Conservation (phyloP, 2,113 vertebrate species). For the Peromyscus californicus region DNA sequence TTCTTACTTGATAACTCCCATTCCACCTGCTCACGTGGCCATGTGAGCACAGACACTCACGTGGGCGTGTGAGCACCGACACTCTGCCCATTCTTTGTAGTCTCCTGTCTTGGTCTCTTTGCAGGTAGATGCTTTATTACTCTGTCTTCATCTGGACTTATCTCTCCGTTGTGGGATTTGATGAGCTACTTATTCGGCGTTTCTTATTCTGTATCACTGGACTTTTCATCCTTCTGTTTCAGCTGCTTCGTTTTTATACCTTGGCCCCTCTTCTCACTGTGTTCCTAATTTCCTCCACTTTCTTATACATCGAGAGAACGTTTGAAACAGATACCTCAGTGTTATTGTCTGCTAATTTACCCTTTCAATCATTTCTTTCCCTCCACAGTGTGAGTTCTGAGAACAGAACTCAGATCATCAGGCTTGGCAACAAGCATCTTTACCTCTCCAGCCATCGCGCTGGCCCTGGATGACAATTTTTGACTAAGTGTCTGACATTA, state of each 20-base stretch:
- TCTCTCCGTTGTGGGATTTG: background rate
- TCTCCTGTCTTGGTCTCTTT: background rate
- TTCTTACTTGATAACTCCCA: background rate
- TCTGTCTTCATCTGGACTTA: background rate
- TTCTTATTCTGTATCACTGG: background rate
- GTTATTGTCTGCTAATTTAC: background rate
- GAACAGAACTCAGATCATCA: background rate
- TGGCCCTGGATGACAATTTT: background rate
- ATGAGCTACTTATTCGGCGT: background rate
- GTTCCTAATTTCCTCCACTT: conserved; percentile 22
- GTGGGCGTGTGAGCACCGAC: background rate
- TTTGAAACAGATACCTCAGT: background rate
- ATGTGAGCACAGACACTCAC: rapidly evolving
- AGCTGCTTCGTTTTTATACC: background rate
- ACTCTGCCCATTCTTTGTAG: background rate
- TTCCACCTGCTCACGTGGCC: background rate
- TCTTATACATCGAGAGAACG: background rate
- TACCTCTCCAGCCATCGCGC: background rate
- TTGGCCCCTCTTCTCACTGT: background rate
- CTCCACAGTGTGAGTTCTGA: background rate
- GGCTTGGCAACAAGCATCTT: background rate
- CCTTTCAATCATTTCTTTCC: background rate
- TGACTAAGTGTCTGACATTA: background rate
- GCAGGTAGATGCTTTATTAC: background rate
- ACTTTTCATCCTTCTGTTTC: background rate